phyloP scores from a whole-genome alignment of 2,113 vertebrate genomes.

The Ovibos moschatus region DNA sequence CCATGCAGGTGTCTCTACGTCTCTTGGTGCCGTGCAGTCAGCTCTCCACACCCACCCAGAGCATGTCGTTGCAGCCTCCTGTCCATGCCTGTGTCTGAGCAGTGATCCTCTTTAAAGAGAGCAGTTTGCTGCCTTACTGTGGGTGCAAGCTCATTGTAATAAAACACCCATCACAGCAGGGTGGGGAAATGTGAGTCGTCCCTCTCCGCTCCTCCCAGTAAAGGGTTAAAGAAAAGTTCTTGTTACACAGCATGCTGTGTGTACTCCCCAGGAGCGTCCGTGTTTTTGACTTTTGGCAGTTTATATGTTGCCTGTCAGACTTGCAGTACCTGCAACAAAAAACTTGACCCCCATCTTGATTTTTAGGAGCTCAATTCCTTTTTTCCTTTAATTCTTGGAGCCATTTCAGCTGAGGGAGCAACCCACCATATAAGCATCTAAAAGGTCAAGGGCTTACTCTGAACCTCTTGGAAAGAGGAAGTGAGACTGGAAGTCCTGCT shows the following conservation, averaged over 20 bases:
- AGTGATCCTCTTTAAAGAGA: not conserved
- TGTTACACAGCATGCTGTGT: rapidly evolving
- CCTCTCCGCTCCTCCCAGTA: rapidly evolving
- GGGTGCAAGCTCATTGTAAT: not conserved
- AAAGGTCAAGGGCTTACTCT: not conserved
- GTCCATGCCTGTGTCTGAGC: not conserved
- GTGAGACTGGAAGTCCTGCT: not conserved
- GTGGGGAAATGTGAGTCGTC: not conserved
- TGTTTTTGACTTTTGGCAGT: not conserved
- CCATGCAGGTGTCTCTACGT: rapidly evolving
- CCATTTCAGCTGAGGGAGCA: not conserved
- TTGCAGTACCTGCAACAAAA: not conserved
- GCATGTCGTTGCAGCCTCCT: rapidly evolving
- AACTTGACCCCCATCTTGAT: not conserved
- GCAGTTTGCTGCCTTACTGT: not conserved
- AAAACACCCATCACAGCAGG: rapidly evolving
- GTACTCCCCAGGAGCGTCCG: not conserved
- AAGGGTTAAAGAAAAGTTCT: not conserved
- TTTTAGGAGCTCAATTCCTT: not conserved
- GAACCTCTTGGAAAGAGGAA: not conserved
- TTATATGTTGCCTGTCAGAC: not conserved
- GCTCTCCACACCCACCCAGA: rapidly evolving
- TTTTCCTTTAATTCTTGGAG: not conserved
- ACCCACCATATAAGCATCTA: not conserved
- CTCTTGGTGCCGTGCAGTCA: no score